Evolutionary conservation across 2,113 vertebrate genomes (phyloP).

Genomic region (Empidonax traillii): DNA sequence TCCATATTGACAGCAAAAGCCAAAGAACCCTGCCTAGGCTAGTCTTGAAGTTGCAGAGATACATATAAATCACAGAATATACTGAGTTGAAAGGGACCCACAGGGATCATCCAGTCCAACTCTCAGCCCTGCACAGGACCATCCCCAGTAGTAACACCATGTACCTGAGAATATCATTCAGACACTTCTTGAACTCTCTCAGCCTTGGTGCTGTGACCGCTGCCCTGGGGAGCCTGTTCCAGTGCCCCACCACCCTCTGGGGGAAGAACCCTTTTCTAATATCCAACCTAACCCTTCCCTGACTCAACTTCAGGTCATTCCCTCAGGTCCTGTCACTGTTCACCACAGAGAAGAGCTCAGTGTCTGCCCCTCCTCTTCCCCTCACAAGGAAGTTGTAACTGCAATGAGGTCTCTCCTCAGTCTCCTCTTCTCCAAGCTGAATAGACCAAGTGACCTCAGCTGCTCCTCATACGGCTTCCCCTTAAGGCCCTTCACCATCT

Average conservation of each 20-base stretch:
- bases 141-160: neutral
- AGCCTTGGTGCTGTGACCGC: neutral
- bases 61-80: neutral
- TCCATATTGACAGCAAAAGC: constrained; percentile 1
- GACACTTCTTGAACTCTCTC: neutral
- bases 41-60: neutral
- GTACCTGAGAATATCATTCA: neutral
- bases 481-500: neutral
- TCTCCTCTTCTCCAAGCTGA: neutral
- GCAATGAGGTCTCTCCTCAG: neutral
- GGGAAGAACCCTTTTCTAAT: neutral
- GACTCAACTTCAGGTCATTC: neutral
- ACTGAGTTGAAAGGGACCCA: neutral
- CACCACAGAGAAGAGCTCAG: neutral
- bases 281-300: neutral
- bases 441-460: neutral
- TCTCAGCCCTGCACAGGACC: neutral
- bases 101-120: neutral
- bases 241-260: neutral
- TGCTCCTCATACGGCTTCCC: neutral
- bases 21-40: neutral
- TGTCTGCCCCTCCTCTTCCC: neutral
- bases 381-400: neutral
- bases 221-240: neutral
- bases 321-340: neutral